Base-by-base conservation (phyloP, 1,140 invertebrate species). In the Drosophila kohkoa region DNA sequence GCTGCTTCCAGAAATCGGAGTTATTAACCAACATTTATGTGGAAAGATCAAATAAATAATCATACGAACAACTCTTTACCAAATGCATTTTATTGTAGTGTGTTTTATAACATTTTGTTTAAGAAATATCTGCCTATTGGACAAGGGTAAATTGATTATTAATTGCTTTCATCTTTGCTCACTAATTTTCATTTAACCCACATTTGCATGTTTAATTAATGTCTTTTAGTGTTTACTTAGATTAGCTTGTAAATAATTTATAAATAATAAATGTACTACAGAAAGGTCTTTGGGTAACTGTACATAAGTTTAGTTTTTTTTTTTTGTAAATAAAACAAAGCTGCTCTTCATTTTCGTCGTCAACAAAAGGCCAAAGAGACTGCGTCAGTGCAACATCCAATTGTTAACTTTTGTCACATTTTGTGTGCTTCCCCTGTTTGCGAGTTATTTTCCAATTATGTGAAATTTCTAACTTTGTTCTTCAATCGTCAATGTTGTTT, bases 21-120 rank as follows among this genome's bases (percentile, higher is more conserved):
- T 25, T 59, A 60, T 38, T 11, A 38, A 38, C 43, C 54, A 55
- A 75, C 30, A 57, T 51, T 55, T 54, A 62, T 68, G 52, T 55
- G 49, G 32, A 71, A 62, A n/a, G 8, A 71, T 28, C 28, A 70
- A 75, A 75, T 73, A 75, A 75, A 75, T 52, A 60, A 75, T 32
- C 43, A 71, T 75, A 28, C 30, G 65, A 65, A 75, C 59, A 75
- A 75, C 60, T 59, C 25, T 38, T 72, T 43, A 71, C 25, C 25
- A 64, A 71, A 20, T 59, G 73, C 60, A 75, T 75, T 75, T 75
- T 75, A 65, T 65, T 75, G 72, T 75, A 75, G 65, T 57, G 54
- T 60, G 16, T 55, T 75, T 49, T 28, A 35, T 63, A 57, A 65
- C 52, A 57, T 41, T 25, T 46, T 46, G 16, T 16, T 25, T 35